These are phyloP conservation scores for Sussaba pulchella DNA, from an alignment of 2,888 invertebrate genomes.

Conservation along the genomic window DNA sequence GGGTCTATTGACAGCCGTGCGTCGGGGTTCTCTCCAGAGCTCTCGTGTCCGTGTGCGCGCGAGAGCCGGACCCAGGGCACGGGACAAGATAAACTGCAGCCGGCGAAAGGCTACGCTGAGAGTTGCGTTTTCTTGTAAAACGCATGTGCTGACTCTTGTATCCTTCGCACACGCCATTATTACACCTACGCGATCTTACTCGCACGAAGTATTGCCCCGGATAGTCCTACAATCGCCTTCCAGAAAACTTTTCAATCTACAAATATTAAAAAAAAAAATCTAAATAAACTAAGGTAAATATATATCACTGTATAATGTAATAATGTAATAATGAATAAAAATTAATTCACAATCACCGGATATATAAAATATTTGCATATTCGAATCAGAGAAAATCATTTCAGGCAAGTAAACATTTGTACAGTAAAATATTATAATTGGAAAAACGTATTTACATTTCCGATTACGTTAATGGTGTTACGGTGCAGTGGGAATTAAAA, in stretches of 20 bases:
- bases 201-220: neutral
- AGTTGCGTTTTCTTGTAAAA: slow-evolving; percentile 40
- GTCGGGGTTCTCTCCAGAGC: slow-evolving; percentile 50
- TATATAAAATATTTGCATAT: too few species aligned
- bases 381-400: too few species aligned
- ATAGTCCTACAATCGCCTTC: slow-evolving; percentile 22
- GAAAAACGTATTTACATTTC: too few species aligned
- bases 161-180: slow-evolving; percentile 22
- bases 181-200: slow-evolving; percentile 28
- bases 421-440: too few species aligned
- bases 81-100: slow-evolving; percentile 70
- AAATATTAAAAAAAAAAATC: too few species aligned
- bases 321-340: too few species aligned
- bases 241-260: neutral
- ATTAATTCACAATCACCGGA: too few species aligned
- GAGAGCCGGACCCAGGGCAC: slow-evolving; percentile 58
- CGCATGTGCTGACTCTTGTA: slow-evolving; percentile 34
- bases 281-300: too few species aligned
- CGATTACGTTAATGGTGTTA: too few species aligned
- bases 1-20: slow-evolving; percentile 69
- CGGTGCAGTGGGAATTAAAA: neutral
- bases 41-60: slow-evolving; percentile 13
- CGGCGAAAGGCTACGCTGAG: slow-evolving; percentile 65
- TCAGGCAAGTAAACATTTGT: too few species aligned
- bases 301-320: too few species aligned